Conservation (phyloP, 1,140 invertebrate genomes). For the Lepeophtheirus salmonis region DNA sequence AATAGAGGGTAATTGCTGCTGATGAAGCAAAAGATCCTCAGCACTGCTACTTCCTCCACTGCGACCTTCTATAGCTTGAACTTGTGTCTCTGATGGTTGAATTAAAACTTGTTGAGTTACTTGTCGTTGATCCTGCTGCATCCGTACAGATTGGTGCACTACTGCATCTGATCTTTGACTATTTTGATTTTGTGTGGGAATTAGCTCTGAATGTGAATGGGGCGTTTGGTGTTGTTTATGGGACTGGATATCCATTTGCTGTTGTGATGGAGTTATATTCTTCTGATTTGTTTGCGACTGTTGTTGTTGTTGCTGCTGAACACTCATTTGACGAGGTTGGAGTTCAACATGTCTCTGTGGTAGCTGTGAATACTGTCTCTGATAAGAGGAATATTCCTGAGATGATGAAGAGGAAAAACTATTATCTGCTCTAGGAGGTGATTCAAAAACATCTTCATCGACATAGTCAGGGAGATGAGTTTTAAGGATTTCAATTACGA, state of each 20-base stretch:
- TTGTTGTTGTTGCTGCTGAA: background rate
- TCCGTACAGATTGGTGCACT: too few relatives aligned
- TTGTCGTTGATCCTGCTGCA: too few relatives aligned
- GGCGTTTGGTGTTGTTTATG: background rate
- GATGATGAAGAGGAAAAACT: too few relatives aligned
- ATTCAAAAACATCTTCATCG: background rate
- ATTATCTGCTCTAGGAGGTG: background rate
- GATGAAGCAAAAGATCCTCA: too few relatives aligned
- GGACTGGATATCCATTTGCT: background rate
- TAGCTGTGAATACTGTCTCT: background rate
- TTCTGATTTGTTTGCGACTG: background rate
- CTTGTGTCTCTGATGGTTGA: too few relatives aligned
- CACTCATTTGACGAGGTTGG: background rate
- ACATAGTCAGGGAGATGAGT: background rate
- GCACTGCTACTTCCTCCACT: too few relatives aligned
- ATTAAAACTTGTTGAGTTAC: background rate
- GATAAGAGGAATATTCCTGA: background rate
- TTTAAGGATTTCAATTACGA: constrained; percentile 7
- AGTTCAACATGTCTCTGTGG: background rate
- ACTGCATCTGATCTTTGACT: background rate
- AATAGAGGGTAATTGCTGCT: background rate
- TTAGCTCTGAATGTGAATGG: background rate
- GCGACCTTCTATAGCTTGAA: too few relatives aligned
- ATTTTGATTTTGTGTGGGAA: background rate
- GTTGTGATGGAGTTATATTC: background rate